Conservation (phyloP, 2,888 invertebrate genomes). For the Tipula helvola region DNA sequence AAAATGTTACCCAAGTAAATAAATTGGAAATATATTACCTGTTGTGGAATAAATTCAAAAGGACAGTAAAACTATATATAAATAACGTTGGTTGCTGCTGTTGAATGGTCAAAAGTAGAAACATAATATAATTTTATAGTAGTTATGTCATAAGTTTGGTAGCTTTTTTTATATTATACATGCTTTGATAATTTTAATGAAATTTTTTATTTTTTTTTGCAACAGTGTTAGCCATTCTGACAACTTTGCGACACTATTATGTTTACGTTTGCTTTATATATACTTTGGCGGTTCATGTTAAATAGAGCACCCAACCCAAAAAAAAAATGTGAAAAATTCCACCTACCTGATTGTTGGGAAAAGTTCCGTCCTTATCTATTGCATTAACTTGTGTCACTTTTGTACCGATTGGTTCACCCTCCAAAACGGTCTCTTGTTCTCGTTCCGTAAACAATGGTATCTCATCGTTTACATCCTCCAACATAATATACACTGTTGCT, state of each 20-base stretch:
- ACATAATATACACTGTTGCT: slow-evolving; percentile 83
- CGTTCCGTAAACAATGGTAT: slow-evolving; percentile 91
- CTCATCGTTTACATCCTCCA: slow-evolving; percentile 95
- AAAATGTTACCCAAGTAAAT: neutral
- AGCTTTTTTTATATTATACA: neutral
- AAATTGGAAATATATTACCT: neutral
- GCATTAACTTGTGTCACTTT: slow-evolving; percentile 94
- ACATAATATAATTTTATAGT: neutral
- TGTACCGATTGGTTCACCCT: slow-evolving; percentile 89
- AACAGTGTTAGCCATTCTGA: too few species aligned
- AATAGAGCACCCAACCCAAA: too few species aligned
- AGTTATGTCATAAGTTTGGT: neutral
- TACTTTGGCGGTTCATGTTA: too few species aligned
- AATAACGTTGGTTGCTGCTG: neutral
- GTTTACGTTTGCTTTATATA: too few species aligned
- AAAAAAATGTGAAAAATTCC: neutral
- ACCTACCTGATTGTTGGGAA: slow-evolving; percentile 82
- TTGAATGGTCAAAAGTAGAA: neutral
- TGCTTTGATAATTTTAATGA: too few species aligned
- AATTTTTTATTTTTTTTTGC: too few species aligned
- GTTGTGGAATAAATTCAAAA: neutral
- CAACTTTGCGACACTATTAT: too few species aligned
- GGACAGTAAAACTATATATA: neutral
- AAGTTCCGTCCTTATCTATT: slow-evolving; percentile 90
- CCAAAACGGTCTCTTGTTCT: slow-evolving; percentile 88